Conservation (phyloP, 1,140 invertebrate species). For the Dreissena polymorpha region DNA sequence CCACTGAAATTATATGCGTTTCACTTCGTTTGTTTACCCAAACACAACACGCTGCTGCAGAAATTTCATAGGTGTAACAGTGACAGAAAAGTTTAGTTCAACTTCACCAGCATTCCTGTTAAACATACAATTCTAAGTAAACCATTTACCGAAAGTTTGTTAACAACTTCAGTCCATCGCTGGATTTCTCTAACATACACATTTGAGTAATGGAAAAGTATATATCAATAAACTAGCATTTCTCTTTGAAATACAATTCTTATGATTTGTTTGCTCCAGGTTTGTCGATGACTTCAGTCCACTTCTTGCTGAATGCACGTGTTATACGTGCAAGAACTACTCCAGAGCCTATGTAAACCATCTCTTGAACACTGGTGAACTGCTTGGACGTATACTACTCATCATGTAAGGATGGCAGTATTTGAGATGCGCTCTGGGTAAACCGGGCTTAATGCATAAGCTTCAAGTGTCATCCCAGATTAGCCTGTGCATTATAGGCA, state of each 20-base stretch:
- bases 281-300: slow-evolving; percentile 88
- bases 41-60: too few species aligned
- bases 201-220: neutral
- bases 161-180: neutral
- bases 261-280: slow-evolving; percentile 58
- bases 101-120: neutral
- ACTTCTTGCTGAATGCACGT: slow-evolving; percentile 85
- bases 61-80: too few species aligned
- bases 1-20: too few species aligned
- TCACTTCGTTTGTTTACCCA: too few species aligned
- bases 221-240: neutral
- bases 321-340: slow-evolving; percentile 90
- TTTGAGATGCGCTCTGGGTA: too few species aligned
- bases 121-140: neutral
- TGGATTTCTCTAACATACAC: neutral
- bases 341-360: slow-evolving; percentile 92
- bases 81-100: too few species aligned
- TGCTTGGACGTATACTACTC: slow-evolving; percentile 87
- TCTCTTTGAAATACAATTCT: too few species aligned
- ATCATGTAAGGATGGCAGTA: slow-evolving; percentile 82
- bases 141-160: neutral
- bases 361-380: slow-evolving; percentile 87
- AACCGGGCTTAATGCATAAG: slow-evolving; percentile 4
- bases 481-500: neutral
- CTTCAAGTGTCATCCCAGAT: neutral